Base-by-base conservation (phyloP, 2,888 invertebrate genomes). In the Stegophylla sp. region DNA sequence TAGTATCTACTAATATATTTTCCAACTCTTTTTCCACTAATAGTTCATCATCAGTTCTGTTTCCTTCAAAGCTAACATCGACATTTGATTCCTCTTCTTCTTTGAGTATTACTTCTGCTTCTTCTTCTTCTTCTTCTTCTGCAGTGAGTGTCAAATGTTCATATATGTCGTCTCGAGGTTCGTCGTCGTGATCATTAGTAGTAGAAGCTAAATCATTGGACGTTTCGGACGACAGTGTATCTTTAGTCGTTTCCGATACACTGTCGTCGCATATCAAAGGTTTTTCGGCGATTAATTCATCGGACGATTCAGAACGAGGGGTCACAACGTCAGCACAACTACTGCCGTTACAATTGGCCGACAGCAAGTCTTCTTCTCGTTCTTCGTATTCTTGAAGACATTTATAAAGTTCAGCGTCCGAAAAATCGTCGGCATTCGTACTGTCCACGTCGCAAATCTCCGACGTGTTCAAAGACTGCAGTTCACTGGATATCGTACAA, bases 141-240 rank as follows among this genome's bases (percentile, higher is more conserved):
- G 64, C 64, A 76, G 64, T 66, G n/a, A 66, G 23, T 23, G 23
- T 17, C 43, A 41, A 53, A 13, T 64, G 64, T 53, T 66, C 75
- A 41, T 64, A 51, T 23, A 28, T 20, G 51, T 81, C 75, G 15
- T 83, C 82, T 34, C 81, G 71, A 64, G 81, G 83, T 61, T 83
- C 79, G 79, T 84, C 82, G 41, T 84, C 82, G 41, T 17, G n/a
- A 73, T 84, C 82, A 59, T 64, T 73, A 34, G n/a, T 73, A n/a
- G n/a, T n/a, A n/a, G n/a, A n/a, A n/a, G n/a, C n/a, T n/a, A 83
- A 53, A 73, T 83, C 63, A 83, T 67, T 51, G 77, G 82, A 82
- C 83, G 81, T 83, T 82, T 83, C 79, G 72, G 82, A 82, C 15
- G 82, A 82, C 64, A 85, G 85, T 84, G 86, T 86, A 64, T 87